phyloP scores from a whole-genome alignment of 2,113 vertebrate species.

The Benitochromis conjunctus region DNA sequence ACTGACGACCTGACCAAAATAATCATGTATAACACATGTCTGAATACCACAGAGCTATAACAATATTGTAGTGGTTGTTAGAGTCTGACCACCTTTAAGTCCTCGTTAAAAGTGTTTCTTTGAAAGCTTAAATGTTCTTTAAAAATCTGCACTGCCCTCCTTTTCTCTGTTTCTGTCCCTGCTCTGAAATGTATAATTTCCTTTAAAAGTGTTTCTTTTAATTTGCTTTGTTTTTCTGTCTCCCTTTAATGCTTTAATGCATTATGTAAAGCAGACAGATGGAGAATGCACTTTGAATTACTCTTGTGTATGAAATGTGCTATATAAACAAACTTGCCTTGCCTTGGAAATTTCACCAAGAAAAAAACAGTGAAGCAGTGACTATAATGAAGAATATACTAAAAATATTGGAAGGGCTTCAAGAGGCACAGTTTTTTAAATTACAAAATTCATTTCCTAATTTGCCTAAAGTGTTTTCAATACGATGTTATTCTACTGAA shows the following conservation, averaged over 20 bases:
- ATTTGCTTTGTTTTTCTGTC: not conserved
- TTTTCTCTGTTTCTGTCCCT: not conserved
- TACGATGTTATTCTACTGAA: not conserved
- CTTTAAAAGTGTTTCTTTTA: not conserved
- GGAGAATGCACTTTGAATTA: not conserved
- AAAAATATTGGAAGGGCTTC: not conserved
- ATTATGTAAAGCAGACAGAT: not conserved
- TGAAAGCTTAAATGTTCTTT: not conserved
- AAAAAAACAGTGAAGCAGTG: not conserved
- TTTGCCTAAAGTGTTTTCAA: not conserved
- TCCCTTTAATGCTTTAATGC: not conserved
- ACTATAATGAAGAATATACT: not conserved
- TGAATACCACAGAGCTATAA: not conserved
- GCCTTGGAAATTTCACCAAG: not conserved
- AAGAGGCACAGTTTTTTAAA: fast-evolving
- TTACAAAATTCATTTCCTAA: not conserved
- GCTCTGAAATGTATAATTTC: not conserved
- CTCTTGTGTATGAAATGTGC: not conserved
- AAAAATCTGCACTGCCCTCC: not conserved
- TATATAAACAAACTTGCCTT: not conserved
- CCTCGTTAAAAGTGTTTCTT: not conserved
- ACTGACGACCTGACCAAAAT: not conserved
- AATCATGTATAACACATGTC: not conserved
- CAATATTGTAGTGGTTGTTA: not conserved
- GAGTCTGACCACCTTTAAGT: not conserved